phyloP scores from a whole-genome alignment of 2,888 invertebrate genomes.

The Eustalomyia histrio region DNA sequence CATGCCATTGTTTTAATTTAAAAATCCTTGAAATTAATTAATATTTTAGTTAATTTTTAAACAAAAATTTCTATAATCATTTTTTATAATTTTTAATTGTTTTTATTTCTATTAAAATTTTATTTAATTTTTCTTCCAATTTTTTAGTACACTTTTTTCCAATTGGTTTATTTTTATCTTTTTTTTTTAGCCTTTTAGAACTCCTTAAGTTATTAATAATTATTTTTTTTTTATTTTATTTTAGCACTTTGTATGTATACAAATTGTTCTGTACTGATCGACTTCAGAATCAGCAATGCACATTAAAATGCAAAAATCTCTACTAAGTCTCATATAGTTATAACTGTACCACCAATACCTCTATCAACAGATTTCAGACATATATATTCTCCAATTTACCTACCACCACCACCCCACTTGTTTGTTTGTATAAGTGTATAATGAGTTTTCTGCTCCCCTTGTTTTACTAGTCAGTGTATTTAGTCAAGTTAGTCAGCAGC shows the following conservation, averaged over 20 bases:
- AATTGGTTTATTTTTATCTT: slow-evolving; percentile 12
- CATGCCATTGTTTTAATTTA: not conserved
- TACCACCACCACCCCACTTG: slow-evolving; percentile 29
- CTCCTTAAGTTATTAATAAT: slow-evolving; percentile 9
- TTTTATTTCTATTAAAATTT: not conserved
- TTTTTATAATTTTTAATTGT: not conserved
- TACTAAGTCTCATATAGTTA: slow-evolving; percentile 73
- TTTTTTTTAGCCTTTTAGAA: not conserved
- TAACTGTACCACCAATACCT: slow-evolving; percentile 66
- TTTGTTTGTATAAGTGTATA: not conserved
- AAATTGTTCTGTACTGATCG: slow-evolving; percentile 77
- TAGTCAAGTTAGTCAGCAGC: slow-evolving; percentile 42
- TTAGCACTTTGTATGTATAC: slow-evolving; percentile 13
- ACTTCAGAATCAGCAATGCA: slow-evolving; percentile 80
- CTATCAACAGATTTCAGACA: slow-evolving; percentile 44
- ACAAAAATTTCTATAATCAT: not conserved
- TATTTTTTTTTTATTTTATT: slow-evolving; percentile 33
- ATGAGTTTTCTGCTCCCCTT: not conserved
- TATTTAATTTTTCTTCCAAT: slow-evolving; percentile 21
- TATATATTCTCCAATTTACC: slow-evolving; percentile 25
- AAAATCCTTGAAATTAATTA: not conserved
- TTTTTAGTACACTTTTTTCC: slow-evolving; percentile 25
- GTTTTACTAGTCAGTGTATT: not conserved
- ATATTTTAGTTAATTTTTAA: not conserved
- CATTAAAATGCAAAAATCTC: slow-evolving; percentile 80